Evolutionary conservation across 2,797 vertebrate species (phyloP), one percentile per base, ranked within the genome.

Genomic region (Anisognathus igniventris): DNA sequence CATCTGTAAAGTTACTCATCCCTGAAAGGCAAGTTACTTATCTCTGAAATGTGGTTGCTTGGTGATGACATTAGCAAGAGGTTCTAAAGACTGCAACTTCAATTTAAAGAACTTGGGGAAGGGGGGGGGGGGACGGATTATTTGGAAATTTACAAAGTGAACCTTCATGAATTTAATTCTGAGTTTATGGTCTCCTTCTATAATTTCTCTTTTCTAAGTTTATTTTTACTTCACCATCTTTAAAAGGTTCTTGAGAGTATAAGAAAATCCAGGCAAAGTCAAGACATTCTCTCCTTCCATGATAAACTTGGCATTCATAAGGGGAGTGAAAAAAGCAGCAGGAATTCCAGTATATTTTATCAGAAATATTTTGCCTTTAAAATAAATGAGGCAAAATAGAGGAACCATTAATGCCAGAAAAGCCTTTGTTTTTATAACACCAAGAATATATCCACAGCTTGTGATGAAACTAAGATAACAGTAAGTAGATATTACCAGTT

Each of bases 51-150:
- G 30, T 39, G 67, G 22, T 20, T 70, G 51, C 28, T 58, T 28
- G 7, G 7, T 24, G 20, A 33, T 40, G 31, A 72, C 39, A 76
- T n/a, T 18, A 83, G 24, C 22, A 42, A 50, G 37, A 75, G 35
- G 11, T 60, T 71, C 12, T 60, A 84, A 71, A 77, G 61, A 57
- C 21, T 42, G 0, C 4, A 86, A 42, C 2, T 42, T 10, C 19
- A 21, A 27, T 71, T 77, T 40, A 50, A 16, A 78, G 21, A 83
- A 16, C 10, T 18, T 12, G 3, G 16, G 2, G 28, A n/a, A n/a
- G 3, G 27, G 1, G 3, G 1, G 1, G 1, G 3, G 16, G 16
- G 40, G 3, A 12, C 22, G 30, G 44, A 68, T 42, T 74, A 12
- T 23, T 53, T 60, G 16, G 39, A 77, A 87, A 61, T 13, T 28